A percentile compares a stretch with the other conserved stretches of the same genome.
Conservation (phyloP, 2,888 invertebrate species). For the Prosapia bicincta region DNA sequence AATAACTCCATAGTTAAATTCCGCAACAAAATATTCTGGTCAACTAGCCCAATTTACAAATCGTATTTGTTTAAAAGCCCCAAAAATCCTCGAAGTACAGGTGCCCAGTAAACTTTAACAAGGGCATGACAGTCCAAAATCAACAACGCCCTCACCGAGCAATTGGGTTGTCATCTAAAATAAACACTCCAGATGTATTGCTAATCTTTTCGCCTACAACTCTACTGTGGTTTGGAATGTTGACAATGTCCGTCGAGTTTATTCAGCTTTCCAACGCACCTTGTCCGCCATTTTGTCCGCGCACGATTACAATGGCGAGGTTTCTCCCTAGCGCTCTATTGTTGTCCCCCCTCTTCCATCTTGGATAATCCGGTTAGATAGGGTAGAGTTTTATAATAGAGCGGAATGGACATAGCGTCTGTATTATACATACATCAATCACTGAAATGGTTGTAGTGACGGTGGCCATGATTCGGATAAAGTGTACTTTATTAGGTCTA, state of each 20-base stretch:
- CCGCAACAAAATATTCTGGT: too few relatives aligned
- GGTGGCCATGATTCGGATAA: too few relatives aligned
- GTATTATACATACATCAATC: not conserved
- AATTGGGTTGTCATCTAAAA: not conserved
- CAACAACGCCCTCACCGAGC: not conserved
- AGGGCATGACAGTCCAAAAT: not conserved
- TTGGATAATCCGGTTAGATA: not conserved
- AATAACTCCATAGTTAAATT: too few relatives aligned
- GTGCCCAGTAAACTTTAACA: not conserved
- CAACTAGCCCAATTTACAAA: too few relatives aligned
- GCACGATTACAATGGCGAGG: not conserved
- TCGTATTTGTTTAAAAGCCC: not conserved
- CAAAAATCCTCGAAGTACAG: not conserved
- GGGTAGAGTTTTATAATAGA: not conserved
- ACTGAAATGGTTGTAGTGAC: not conserved
- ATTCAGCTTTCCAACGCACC: not conserved
- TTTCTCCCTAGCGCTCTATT: not conserved
- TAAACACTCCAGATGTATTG: not conserved
- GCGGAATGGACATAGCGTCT: not conserved
- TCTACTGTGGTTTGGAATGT: not conserved
- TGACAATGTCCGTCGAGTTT: not conserved
- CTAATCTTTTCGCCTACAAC: not conserved
- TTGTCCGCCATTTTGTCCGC: not conserved
- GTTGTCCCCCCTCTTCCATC: not conserved
- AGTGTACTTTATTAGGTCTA: too few relatives aligned